A percentile compares a stretch with the other conserved stretches of the same genome.
Evolutionary conservation across 2,888 invertebrate genomes (phyloP).

Genomic region (Megaustenia siamemsis): DNA sequence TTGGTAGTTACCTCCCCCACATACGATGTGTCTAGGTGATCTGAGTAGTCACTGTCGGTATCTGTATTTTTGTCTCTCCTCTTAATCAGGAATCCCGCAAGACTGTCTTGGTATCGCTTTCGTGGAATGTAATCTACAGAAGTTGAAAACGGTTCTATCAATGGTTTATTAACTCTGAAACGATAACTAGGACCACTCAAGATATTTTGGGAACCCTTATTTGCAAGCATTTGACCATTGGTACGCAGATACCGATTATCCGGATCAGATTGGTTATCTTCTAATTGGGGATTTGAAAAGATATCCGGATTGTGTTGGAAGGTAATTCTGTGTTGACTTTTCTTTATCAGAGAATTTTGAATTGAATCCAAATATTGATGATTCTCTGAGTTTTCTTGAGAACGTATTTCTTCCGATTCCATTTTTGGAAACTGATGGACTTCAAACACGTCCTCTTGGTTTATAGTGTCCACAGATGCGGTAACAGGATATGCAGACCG

Average conservation of each 20-base stretch:
- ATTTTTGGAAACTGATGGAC: neutral
- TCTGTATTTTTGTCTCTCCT: neutral
- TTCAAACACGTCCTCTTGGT: neutral
- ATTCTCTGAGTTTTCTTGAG: neutral
- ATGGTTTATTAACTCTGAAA: too few relatives aligned
- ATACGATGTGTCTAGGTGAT: neutral
- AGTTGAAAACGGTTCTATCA: too few relatives aligned
- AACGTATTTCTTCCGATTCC: neutral
- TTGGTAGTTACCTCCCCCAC: neutral
- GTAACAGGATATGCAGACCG: neutral
- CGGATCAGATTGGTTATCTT: too few relatives aligned
- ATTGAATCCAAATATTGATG: neutral
- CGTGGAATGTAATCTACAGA: too few relatives aligned
- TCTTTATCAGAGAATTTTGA: neutral
- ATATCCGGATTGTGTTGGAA: neutral
- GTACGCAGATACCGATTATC: too few relatives aligned
- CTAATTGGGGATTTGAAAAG: neutral
- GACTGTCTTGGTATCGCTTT: neutral
- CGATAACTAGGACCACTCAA: neutral
- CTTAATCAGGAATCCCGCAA: slow-evolving; percentile 18
- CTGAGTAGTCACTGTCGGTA: neutral
- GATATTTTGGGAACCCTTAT: neutral
- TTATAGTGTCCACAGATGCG: neutral
- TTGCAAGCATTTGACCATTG: neutral
- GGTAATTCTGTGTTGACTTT: neutral